phyloP scores from a whole-genome alignment of 2,113 vertebrate species.

The Microtus montanus region DNA sequence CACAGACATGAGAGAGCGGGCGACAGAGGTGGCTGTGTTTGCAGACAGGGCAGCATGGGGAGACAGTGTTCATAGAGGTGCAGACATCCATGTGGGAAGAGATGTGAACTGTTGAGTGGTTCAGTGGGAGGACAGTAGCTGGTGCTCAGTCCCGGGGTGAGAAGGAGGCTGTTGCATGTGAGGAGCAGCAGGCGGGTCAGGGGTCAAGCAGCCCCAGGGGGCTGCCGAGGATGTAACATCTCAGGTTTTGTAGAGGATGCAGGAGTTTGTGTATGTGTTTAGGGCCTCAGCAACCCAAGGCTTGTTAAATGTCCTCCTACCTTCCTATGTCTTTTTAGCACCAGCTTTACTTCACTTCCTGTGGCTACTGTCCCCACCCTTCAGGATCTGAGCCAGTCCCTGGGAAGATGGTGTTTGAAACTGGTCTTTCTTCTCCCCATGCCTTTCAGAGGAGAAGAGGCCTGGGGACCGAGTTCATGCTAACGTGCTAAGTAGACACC shows the following conservation, averaged over 20 bases:
- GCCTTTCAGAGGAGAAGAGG: background rate
- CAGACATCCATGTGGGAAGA: background rate
- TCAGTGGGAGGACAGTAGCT: background rate
- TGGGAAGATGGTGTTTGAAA: background rate
- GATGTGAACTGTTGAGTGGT: background rate
- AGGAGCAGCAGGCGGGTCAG: background rate
- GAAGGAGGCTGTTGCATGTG: background rate
- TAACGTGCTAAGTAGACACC: background rate
- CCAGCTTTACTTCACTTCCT: background rate
- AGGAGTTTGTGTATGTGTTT: background rate
- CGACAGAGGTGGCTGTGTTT: background rate
- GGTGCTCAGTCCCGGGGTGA: background rate
- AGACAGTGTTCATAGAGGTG: background rate
- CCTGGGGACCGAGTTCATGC: background rate
- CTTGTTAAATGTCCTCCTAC: background rate
- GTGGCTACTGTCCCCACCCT: background rate
- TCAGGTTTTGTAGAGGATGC: background rate
- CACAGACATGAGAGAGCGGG: background rate
- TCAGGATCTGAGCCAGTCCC: background rate
- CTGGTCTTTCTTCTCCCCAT: background rate
- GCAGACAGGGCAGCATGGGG: background rate
- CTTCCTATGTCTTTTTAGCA: background rate
- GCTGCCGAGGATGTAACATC: background rate
- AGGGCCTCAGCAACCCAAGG: background rate
- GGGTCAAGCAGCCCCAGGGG: background rate